Conservation (phyloP, 2,113 vertebrate species). For the Amazona vittata region DNA sequence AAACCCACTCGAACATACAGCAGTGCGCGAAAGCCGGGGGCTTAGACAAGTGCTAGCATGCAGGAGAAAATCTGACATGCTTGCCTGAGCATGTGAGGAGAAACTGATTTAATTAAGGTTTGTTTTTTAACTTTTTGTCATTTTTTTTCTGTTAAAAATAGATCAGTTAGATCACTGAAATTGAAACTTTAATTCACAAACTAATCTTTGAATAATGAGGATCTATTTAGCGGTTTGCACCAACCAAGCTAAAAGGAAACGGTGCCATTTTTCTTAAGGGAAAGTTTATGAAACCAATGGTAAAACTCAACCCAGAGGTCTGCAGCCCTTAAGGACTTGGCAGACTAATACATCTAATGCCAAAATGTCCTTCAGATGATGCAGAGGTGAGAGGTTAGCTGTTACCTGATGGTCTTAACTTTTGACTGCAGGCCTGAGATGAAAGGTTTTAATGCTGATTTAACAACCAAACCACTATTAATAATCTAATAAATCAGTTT, state of each 20-base stretch:
- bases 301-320: not conserved
- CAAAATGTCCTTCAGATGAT: not conserved
- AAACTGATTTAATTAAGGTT: not conserved
- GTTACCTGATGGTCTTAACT: not conserved
- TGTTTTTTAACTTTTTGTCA: not conserved
- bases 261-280: not conserved
- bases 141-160: not conserved
- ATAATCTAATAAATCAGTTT: not conserved
- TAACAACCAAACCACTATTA: not conserved
- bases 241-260: not conserved
- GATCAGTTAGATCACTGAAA: not conserved
- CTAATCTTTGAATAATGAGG: not conserved
- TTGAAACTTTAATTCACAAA: not conserved
- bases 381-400: not conserved
- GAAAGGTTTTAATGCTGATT: not conserved
- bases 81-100: not conserved
- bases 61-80: not conserved
- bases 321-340: not conserved
- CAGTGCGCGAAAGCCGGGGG: rapidly evolving
- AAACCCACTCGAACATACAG: not conserved
- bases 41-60: not conserved
- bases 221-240: not conserved
- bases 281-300: not conserved
- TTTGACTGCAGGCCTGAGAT: not conserved
- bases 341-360: not conserved